These are phyloP conservation scores for Heliconius sara DNA, from an alignment of 2,888 invertebrate species.

Conservation along the genomic window DNA sequence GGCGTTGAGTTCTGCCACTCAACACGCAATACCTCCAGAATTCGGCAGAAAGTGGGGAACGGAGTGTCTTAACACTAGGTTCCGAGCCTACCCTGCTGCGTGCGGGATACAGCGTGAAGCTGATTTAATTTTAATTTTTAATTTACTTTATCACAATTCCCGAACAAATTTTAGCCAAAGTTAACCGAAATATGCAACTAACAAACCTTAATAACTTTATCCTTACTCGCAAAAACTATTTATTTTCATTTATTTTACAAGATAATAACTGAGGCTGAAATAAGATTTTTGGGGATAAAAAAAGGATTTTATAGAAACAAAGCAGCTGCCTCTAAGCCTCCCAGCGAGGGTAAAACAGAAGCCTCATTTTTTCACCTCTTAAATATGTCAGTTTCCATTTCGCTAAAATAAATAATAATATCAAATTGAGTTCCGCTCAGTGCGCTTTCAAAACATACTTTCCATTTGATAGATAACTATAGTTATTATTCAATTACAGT, in stretches of 20 bases:
- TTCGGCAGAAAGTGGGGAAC: too few species aligned
- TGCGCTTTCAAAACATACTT: not conserved
- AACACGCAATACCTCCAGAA: too few species aligned
- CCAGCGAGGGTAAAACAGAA: constrained; percentile 21
- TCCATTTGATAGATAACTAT: not conserved
- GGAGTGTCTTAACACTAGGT: too few species aligned
- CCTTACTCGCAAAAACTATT: constrained; percentile 23
- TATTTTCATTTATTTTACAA: constrained; percentile 36
- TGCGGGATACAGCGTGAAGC: too few species aligned
- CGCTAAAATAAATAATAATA: constrained; percentile 1
- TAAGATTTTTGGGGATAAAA: constrained; percentile 33
- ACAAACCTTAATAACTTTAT: constrained; percentile 14
- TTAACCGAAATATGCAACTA: not conserved
- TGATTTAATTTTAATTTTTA: too few species aligned
- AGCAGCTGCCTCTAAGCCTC: constrained; percentile 36
- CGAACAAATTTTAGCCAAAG: not conserved
- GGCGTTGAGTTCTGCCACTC: too few species aligned
- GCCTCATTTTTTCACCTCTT: constrained; percentile 37
- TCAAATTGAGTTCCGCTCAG: not conserved
- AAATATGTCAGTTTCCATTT: constrained; percentile 18
- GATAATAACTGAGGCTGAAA: constrained; percentile 33
- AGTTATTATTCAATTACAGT: not conserved
- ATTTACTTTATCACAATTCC: not conserved
- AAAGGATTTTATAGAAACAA: constrained; percentile 33
- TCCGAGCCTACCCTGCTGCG: too few species aligned